These are phyloP conservation scores for Heteromormyrus szaboi DNA, from an alignment of 2,797 vertebrate species.

Conservation along the genomic window DNA sequence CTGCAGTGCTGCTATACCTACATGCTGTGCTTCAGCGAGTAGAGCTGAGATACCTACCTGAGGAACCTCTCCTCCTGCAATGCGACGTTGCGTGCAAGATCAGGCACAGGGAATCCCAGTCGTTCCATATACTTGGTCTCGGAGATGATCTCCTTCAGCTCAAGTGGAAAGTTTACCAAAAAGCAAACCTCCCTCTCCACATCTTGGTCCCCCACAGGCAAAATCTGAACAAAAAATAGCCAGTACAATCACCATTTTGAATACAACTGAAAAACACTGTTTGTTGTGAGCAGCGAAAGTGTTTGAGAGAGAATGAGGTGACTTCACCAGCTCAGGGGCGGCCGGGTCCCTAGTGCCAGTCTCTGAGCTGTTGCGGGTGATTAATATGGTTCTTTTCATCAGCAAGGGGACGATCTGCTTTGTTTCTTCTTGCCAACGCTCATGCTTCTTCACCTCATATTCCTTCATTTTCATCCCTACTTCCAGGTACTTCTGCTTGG, in stretches of 20 bases:
- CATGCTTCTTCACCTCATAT: constrained; percentile 67
- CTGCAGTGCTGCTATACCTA: neutral
- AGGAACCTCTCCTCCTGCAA: constrained; percentile 74
- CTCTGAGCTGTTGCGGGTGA: constrained; percentile 32
- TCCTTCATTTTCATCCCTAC: constrained; percentile 63
- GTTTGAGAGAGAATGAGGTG: neutral
- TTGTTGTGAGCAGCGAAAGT: neutral
- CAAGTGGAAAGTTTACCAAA: constrained; percentile 72
- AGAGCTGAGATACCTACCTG: constrained; percentile 46
- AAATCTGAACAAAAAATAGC: neutral
- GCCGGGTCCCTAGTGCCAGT: constrained; percentile 23
- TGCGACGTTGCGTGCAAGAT: constrained; percentile 64
- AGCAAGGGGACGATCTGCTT: constrained; percentile 58
- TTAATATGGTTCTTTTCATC: constrained; percentile 70
- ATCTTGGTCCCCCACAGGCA: constrained; percentile 28
- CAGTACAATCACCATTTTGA: neutral
- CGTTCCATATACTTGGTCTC: constrained; percentile 76
- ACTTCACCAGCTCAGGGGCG: constrained; percentile 44
- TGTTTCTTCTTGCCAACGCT: constrained; percentile 59
- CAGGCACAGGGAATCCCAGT: constrained; percentile 67
- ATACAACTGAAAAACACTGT: neutral
- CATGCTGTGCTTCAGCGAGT: neutral
- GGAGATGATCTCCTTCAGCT: constrained; percentile 70
- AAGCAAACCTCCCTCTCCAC: constrained; percentile 44
- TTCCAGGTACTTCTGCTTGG: constrained; percentile 67